phyloP scores from a whole-genome alignment of 2,113 vertebrate genomes.

The Halcyon malimbica region DNA sequence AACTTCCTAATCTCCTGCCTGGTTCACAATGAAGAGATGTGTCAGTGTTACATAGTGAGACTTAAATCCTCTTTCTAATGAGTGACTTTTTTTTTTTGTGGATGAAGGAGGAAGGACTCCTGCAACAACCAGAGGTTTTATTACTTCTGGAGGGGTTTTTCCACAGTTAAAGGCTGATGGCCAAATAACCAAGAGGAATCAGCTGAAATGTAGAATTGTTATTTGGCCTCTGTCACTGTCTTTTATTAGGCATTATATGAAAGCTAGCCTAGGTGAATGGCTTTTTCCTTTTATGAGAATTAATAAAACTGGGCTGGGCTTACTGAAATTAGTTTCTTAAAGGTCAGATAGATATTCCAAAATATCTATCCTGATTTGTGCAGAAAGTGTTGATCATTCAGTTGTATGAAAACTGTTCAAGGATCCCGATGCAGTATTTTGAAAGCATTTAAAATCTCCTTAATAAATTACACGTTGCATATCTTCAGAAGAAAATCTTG shows the following conservation, averaged over 20 bases:
- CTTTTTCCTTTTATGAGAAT: conserved; percentile 13
- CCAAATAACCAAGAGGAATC: not conserved
- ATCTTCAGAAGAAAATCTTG: not conserved
- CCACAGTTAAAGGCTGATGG: not conserved
- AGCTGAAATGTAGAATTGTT: not conserved
- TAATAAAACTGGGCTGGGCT: not conserved
- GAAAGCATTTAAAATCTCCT: not conserved
- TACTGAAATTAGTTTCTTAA: not conserved
- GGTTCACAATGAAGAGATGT: not conserved
- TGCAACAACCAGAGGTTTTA: not conserved
- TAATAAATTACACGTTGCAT: not conserved
- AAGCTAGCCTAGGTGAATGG: not conserved
- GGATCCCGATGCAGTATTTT: not conserved
- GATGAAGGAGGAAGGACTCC: not conserved
- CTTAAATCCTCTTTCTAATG: not conserved
- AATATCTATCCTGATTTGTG: not conserved
- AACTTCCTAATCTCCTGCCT: not conserved
- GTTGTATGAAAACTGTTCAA: not conserved
- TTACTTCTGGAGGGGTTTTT: not conserved
- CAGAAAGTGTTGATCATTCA: not conserved
- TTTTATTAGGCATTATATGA: not conserved
- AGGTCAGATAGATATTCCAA: conserved; percentile 5
- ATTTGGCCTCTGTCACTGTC: not conserved
- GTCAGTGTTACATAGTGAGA: not conserved
- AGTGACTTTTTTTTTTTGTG: not conserved